phyloP scores from a whole-genome alignment of 2,888 invertebrate genomes.

The Cephus pulcher region DNA sequence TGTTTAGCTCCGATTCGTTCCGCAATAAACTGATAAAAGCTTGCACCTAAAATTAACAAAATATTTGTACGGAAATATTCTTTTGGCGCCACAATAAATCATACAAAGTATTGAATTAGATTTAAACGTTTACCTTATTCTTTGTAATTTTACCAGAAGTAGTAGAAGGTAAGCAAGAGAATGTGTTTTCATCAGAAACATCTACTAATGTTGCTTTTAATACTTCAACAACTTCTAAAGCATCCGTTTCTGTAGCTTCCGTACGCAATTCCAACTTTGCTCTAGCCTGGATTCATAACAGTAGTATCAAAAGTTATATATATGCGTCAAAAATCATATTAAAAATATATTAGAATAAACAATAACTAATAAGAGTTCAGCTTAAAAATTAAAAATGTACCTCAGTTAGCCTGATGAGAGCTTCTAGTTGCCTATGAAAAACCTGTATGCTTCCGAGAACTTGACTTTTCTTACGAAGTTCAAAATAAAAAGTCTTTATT shows the following conservation, averaged over 20 bases:
- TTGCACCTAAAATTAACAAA: conserved; percentile 70
- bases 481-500: conserved; percentile 83
- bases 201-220: conserved; percentile 75
- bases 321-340: conserved; percentile 4
- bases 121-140: conserved; percentile 50
- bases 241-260: conserved; percentile 83
- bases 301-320: neutral
- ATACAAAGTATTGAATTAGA: conserved; percentile 10
- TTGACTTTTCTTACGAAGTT: conserved; percentile 78
- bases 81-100: conserved; percentile 13
- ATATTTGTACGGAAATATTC: conserved; percentile 8
- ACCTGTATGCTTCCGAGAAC: conserved; percentile 78
- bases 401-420: conserved; percentile 86
- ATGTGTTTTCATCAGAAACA: conserved; percentile 24
- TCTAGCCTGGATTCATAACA: conserved; percentile 74
- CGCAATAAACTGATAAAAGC: conserved; percentile 79
- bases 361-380: neutral
- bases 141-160: conserved; percentile 68
- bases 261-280: conserved; percentile 88
- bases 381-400: conserved; percentile 56
- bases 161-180: conserved; percentile 66
- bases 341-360: neutral
- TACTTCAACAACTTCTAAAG: conserved; percentile 86
- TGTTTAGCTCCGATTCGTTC: conserved; percentile 73
- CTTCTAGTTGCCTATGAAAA: conserved; percentile 88